These are phyloP conservation scores for Heliconius ismenius DNA, from an alignment of 2,888 invertebrate species.

Conservation along the genomic window DNA sequence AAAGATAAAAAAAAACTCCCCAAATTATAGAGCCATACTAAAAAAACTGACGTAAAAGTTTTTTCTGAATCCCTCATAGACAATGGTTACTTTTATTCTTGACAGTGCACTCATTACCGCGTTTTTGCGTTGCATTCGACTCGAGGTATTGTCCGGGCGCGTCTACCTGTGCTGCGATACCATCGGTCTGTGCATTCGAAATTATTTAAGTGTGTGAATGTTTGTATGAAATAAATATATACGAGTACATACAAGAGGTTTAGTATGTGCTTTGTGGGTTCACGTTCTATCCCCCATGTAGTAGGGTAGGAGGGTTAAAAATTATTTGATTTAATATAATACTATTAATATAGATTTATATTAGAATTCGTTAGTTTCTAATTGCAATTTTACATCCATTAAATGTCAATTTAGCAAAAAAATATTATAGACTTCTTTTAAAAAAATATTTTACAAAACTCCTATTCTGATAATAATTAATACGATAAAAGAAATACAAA, in stretches of 20 bases:
- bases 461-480: too few species aligned
- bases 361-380: too few species aligned
- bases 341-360: too few species aligned
- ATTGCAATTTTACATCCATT: too few species aligned
- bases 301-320: too few species aligned
- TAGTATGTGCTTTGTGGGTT: too few species aligned
- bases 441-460: too few species aligned
- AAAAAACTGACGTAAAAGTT: conserved; percentile 51
- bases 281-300: too few species aligned
- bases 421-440: too few species aligned
- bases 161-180: conserved; percentile 35
- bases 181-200: conserved; percentile 11
- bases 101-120: conserved; percentile 78
- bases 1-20: neutral
- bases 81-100: conserved; percentile 69
- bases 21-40: neutral
- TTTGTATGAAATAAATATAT: neutral
- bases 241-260: neutral
- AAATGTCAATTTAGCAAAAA: too few species aligned
- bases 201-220: neutral
- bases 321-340: too few species aligned
- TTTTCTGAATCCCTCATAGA: conserved; percentile 64
- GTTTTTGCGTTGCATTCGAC: conserved; percentile 47
- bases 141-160: conserved; percentile 40
- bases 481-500: too few species aligned